A percentile compares a stretch with the other conserved stretches of the same genome.
phyloP scores from a whole-genome alignment of 2,888 invertebrate genomes.

The Mantis religiosa region DNA sequence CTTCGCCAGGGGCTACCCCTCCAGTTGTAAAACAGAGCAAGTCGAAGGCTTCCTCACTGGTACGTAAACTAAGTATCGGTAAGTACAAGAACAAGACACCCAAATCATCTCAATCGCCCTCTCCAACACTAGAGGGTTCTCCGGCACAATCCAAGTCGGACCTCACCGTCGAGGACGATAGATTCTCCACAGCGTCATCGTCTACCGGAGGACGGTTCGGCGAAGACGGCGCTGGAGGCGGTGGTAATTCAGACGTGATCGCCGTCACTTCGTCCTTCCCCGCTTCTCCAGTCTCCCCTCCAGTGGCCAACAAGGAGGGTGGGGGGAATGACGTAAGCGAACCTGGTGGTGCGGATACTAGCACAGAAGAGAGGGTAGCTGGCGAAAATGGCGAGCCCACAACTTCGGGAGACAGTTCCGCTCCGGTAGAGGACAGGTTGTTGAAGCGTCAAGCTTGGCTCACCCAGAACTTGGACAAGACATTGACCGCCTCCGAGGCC shows the following conservation, averaged over 20 bases:
- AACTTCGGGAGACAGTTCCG: background rate
- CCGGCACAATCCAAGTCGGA: background rate
- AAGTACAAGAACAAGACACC: background rate
- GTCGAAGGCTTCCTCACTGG: conserved; percentile 27
- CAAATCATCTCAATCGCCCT: background rate
- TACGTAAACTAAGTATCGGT: conserved; percentile 30
- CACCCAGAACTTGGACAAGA: background rate
- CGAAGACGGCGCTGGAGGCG: conserved; percentile 47
- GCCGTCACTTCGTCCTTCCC: background rate
- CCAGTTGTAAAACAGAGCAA: conserved; percentile 3
- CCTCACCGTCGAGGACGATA: background rate
- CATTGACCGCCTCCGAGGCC: background rate
- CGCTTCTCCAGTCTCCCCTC: background rate
- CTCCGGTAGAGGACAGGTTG: background rate
- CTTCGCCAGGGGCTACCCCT: background rate
- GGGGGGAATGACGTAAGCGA: background rate
- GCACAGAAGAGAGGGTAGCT: background rate
- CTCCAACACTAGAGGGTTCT: background rate
- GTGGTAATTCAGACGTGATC: conserved; percentile 38
- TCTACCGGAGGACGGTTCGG: conserved; percentile 39
- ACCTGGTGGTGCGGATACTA: background rate
- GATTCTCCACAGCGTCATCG: background rate
- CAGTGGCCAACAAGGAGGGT: background rate
- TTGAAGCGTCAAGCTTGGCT: background rate
- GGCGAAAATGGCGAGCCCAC: background rate